Base-by-base conservation (phyloP, 2,888 invertebrate genomes). In the Melanargia galathea region DNA sequence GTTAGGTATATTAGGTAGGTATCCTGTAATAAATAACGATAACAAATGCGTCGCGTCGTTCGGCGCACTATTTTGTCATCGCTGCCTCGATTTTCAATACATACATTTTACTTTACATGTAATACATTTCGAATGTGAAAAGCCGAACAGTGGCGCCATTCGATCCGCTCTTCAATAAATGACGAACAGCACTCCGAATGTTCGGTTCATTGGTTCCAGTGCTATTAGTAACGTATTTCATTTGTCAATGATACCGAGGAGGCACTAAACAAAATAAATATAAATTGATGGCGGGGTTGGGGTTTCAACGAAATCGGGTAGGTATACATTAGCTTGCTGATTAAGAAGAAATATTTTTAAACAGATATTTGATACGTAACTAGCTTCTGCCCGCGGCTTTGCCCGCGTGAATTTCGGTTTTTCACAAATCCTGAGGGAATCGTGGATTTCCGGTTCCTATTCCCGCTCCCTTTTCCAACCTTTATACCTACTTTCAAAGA, bases 181-280 rank as follows among this genome's bases (percentile, higher is more conserved):
- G 63, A 66, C 60, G 63, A 64, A 66, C 63, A 60, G 56, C 65
- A 49, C 56, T 54, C 61, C 45, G 64, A 51, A 58, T 66, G 54
- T 66, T 58, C 55, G 58, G 61, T 64, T 64, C 61, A 66, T 64
- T 58, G 64, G 54, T 55, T 58, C 63, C 66, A 35, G 57, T 33
- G 60, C 58, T 61, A 63, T 63, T 57, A 61, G 48, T 60, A 48
- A 40, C 63, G 55, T 40, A 63, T 63, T 63, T 63, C 60, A 66
- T 64, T 61, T 61, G 48, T 22, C 57, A 57, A 46, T 46, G 30
- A 57, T 46, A 57, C 33, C 22, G 24, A n/a, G n/a, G 13, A 30
- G 30, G 6, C n/a, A 24, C 24, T n/a, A n/a, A n/a, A 24, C 10
- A 52, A 40, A 40, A 40, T 22, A 55, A 55, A 55, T 55, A 38